Evolutionary conservation across 2,888 invertebrate species (phyloP).

Genomic region (Abrostola triplasia): DNA sequence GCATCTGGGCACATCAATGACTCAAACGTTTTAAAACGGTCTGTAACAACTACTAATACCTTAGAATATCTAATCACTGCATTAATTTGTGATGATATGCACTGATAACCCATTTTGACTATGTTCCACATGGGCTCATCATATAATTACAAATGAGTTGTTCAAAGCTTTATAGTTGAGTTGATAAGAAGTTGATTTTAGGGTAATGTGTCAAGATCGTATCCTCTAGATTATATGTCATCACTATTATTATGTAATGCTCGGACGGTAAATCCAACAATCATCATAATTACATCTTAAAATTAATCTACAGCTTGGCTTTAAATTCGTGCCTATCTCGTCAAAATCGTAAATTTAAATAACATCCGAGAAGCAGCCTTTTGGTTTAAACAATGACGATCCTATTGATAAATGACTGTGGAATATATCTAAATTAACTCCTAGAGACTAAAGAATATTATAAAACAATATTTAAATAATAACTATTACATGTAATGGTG

Average conservation of each 20-base stretch:
- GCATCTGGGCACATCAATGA: slow-evolving; percentile 85
- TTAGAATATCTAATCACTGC: slow-evolving; percentile 88
- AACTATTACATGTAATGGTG: slow-evolving; percentile 83
- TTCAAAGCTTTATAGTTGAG: slow-evolving; percentile 75
- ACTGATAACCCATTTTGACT: slow-evolving; percentile 85
- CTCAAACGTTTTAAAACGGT: slow-evolving; percentile 85
- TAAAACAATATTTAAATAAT: slow-evolving; percentile 85
- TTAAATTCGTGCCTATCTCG: slow-evolving; percentile 87
- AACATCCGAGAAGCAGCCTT: slow-evolving; percentile 88
- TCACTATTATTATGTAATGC: slow-evolving; percentile 85
- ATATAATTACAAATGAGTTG: slow-evolving; percentile 74
- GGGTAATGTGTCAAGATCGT: slow-evolving; percentile 79
- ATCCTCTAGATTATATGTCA: slow-evolving; percentile 81
- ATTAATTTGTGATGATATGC: slow-evolving; percentile 88
- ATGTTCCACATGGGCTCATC: slow-evolving; percentile 75
- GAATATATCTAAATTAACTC: slow-evolving; percentile 82
- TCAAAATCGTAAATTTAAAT: slow-evolving; percentile 82
- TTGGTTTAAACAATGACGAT: slow-evolving; percentile 82
- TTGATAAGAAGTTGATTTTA: slow-evolving; percentile 76
- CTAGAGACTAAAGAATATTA: slow-evolving; percentile 81
- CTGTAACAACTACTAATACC: slow-evolving; percentile 88
- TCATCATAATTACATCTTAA: slow-evolving; percentile 82
- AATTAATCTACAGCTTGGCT: slow-evolving; percentile 87
- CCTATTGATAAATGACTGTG: slow-evolving; percentile 85
- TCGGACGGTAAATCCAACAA: slow-evolving; percentile 88